phyloP scores from a whole-genome alignment of 1,140 invertebrate genomes.

The Protaetia brevitarsis region DNA sequence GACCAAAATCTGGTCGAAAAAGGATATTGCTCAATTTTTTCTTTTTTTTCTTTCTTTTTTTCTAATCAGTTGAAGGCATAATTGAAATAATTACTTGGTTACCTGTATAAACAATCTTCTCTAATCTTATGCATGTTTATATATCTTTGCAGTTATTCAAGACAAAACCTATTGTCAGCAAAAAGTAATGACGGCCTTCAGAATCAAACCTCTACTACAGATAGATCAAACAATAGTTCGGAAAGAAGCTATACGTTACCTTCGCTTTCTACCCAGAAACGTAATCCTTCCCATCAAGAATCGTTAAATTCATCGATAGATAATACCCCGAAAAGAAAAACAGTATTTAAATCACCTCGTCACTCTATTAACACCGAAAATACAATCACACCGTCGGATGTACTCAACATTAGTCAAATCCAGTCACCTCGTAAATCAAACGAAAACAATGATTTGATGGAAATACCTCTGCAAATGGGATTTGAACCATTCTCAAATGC shows the following conservation, averaged over 20 bases:
- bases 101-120: too few relatives aligned
- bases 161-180: constrained; percentile 79
- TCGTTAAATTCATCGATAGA: constrained; percentile 36
- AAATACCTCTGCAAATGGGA: neutral
- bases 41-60: too few relatives aligned
- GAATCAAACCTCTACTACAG: constrained; percentile 26
- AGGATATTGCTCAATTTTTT: too few relatives aligned
- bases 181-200: constrained; percentile 59
- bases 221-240: constrained; percentile 22
- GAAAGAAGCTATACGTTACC: constrained; percentile 12
- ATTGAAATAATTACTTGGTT: too few relatives aligned
- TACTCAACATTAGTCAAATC: constrained; percentile 54
- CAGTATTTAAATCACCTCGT: constrained; percentile 7
- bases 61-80: too few relatives aligned
- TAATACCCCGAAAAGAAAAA: constrained; percentile 1
- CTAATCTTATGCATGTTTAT: too few relatives aligned
- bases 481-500: neutral
- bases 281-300: constrained; percentile 39
- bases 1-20: too few relatives aligned
- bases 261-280: constrained; percentile 41
- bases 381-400: constrained; percentile 49
- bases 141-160: constrained; percentile 68
- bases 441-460: constrained; percentile 16
- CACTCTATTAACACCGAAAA: constrained; percentile 26
- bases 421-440: constrained; percentile 1